These are phyloP conservation scores for Eurystomus gularis DNA, from an alignment of 2,113 vertebrate species.

Conservation along the genomic window DNA sequence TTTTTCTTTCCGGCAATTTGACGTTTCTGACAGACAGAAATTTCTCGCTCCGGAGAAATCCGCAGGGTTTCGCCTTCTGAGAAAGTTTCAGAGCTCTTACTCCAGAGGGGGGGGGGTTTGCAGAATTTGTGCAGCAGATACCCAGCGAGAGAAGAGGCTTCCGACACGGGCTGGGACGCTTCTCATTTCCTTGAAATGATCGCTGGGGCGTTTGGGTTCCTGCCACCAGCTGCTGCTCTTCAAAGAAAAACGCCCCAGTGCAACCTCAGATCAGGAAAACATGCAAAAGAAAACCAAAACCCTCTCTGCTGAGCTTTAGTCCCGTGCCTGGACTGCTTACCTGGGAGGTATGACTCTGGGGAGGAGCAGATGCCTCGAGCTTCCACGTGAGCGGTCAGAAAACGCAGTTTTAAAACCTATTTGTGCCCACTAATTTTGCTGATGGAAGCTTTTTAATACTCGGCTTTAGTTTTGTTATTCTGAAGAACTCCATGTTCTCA, in stretches of 20 bases:
- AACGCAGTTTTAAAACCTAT: accelerated
- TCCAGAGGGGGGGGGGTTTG: background rate
- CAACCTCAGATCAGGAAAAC: background rate
- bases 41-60: background rate
- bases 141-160: background rate
- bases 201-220: background rate
- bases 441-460: background rate
- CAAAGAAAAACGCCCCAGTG: background rate
- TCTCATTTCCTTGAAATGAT: conserved; percentile 43
- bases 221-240: background rate
- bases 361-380: accelerated
- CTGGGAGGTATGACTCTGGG: background rate
- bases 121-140: background rate
- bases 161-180: background rate
- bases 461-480: background rate
- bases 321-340: background rate
- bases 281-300: background rate
- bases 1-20: accelerated
- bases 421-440: background rate
- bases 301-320: background rate
- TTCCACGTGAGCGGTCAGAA: accelerated
- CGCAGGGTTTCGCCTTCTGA: background rate
- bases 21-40: accelerated
- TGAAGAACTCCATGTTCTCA: background rate
- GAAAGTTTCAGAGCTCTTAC: background rate